Conservation (phyloP, 2,797 vertebrate species). For the Falco cherrug region DNA sequence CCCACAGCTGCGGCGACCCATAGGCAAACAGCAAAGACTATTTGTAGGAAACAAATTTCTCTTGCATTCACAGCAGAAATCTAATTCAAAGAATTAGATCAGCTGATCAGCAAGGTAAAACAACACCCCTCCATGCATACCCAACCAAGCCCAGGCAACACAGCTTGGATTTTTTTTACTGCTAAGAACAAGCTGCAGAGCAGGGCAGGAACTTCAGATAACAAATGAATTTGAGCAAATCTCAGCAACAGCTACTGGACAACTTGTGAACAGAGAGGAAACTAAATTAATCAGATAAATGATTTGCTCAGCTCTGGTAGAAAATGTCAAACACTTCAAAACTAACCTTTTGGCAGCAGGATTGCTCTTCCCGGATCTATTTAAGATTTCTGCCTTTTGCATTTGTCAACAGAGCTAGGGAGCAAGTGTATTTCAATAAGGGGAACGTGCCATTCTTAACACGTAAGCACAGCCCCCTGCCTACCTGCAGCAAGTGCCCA, state of each 20-base stretch:
- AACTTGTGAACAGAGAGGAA: slow-evolving; percentile 19
- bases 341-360: slow-evolving; percentile 54
- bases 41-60: background rate
- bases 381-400: slow-evolving; percentile 51
- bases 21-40: background rate
- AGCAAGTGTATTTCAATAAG: background rate
- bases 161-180: background rate
- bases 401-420: slow-evolving; percentile 29
- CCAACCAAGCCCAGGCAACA: background rate
- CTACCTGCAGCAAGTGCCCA: background rate
- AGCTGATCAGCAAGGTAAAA: background rate
- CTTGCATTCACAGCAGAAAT: background rate
- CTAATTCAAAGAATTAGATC: background rate
- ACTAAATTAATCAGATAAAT: slow-evolving; percentile 69
- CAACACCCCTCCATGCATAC: background rate
- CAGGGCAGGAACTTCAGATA: slow-evolving; percentile 39
- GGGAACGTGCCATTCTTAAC: background rate
- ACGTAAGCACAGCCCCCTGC: background rate
- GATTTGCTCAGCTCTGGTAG: slow-evolving; percentile 47
- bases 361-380: slow-evolving; percentile 47
- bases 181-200: slow-evolving; percentile 12
- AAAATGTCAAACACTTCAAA: slow-evolving; percentile 67
- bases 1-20: background rate
- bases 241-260: slow-evolving; percentile 46
- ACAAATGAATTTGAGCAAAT: slow-evolving; percentile 60